Conservation (phyloP, 2,113 vertebrate species). For the Calyptomena viridis region DNA sequence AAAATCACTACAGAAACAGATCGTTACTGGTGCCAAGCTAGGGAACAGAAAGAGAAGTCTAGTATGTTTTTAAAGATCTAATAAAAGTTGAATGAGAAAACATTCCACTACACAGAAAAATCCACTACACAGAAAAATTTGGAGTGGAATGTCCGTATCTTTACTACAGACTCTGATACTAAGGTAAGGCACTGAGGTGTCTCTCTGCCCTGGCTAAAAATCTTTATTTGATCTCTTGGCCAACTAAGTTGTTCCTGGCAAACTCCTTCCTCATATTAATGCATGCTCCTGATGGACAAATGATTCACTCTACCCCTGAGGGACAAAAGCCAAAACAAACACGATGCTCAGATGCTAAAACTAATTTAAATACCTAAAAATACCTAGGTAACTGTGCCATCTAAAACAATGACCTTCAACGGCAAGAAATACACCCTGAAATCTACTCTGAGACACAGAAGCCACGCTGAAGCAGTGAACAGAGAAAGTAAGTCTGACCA, state of each 20-base stretch:
- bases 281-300: neutral
- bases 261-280: neutral
- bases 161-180: too few relatives aligned
- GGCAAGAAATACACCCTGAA: neutral
- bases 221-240: neutral
- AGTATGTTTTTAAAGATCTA: neutral
- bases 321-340: neutral
- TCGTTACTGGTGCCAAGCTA: neutral
- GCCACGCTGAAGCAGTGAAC: neutral
- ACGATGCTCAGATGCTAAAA: neutral
- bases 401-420: neutral
- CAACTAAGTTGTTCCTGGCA: neutral
- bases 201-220: neutral
- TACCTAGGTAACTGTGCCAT: neutral
- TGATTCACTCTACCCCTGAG: neutral
- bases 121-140: neutral
- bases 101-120: neutral
- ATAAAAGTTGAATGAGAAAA: neutral
- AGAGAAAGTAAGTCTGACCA: neutral
- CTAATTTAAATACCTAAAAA: neutral
- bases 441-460: neutral
- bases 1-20: neutral
- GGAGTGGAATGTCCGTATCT: neutral
- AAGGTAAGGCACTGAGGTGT: neutral
- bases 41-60: neutral